Evolutionary conservation across 2,888 invertebrate genomes (phyloP).

Genomic region (Melinaea menophilus): DNA sequence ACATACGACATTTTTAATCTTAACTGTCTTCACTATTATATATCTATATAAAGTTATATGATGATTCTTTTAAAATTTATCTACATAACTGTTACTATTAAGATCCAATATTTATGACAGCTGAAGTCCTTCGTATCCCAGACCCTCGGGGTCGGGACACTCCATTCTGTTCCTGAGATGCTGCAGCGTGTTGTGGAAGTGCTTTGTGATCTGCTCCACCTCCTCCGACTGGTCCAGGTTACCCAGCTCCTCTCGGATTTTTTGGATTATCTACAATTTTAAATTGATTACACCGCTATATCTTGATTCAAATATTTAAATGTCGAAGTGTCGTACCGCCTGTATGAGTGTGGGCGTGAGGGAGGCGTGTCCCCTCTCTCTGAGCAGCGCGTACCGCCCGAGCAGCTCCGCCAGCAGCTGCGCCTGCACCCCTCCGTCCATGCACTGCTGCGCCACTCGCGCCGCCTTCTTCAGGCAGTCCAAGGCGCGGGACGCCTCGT

Average conservation of each 20-base stretch:
- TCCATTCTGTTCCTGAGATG: slow-evolving; percentile 84
- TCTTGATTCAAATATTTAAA: slow-evolving; percentile 9
- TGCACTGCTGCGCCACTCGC: slow-evolving; percentile 96
- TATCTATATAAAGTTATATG: too few species aligned
- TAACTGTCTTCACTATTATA: too few species aligned
- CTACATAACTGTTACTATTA: background rate
- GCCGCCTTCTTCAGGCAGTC: slow-evolving; percentile 98
- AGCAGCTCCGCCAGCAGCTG: slow-evolving; percentile 96
- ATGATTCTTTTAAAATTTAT: too few species aligned
- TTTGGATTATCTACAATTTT: slow-evolving; percentile 86
- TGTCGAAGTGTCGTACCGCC: slow-evolving; percentile 53
- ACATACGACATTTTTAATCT: too few species aligned
- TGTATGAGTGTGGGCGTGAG: slow-evolving; percentile 77
- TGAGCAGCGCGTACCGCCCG: slow-evolving; percentile 95
- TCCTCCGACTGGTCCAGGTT: slow-evolving; percentile 97
- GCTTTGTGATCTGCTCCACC: slow-evolving; percentile 97
- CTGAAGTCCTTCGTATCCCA: slow-evolving; percentile 81
- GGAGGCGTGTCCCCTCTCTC: slow-evolving; percentile 88
- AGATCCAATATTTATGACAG: slow-evolving; percentile 41
- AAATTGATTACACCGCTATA: background rate
- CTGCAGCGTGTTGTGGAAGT: slow-evolving; percentile 93
- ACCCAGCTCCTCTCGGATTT: slow-evolving; percentile 95
- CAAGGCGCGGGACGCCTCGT: slow-evolving; percentile 92
- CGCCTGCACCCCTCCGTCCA: slow-evolving; percentile 97
- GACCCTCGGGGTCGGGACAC: slow-evolving; percentile 80